phyloP scores from a whole-genome alignment of 2,888 invertebrate genomes.

The Hyppa rectilinea region DNA sequence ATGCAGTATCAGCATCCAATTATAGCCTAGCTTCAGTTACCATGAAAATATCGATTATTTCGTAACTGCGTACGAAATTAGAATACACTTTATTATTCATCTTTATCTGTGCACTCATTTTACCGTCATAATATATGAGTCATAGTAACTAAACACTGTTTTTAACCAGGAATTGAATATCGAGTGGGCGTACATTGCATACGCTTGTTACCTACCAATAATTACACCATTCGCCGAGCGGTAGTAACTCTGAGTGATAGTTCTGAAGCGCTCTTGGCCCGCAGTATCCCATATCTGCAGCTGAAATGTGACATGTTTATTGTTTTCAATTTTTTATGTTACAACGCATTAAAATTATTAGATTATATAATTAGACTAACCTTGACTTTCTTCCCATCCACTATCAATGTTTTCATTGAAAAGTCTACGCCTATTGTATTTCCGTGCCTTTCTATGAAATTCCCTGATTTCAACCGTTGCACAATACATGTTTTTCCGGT shows the following conservation, averaged over 20 bases:
- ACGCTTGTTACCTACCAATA: conserved; percentile 91
- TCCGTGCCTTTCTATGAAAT: conserved; percentile 98
- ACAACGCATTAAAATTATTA: conserved; percentile 62
- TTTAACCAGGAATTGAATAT: conserved; percentile 41
- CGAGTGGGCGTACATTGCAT: conserved; percentile 58
- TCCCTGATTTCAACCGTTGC: conserved; percentile 98
- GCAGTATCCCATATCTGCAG: conserved; percentile 99
- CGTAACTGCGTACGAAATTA: conserved; percentile 26
- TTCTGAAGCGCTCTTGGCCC: conserved; percentile 98
- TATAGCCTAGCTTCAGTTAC: conserved; percentile 19
- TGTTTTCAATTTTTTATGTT: conserved; percentile 11
- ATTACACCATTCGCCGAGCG: conserved; percentile 99
- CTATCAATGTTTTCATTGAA: conserved; percentile 98
- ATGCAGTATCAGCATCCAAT: conserved; percentile 17
- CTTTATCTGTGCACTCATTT: conserved; percentile 23
- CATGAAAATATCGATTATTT: conserved; percentile 56
- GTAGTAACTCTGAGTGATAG: conserved; percentile 99
- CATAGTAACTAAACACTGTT: conserved; percentile 33
- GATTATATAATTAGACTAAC: conserved; percentile 88
- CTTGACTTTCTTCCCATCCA: conserved; percentile 98
- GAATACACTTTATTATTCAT: conserved; percentile 17
- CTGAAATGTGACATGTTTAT: conserved; percentile 82
- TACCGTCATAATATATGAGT: conserved; percentile 46
- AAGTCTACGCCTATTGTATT: conserved; percentile 99
- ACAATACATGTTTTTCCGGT: conserved; percentile 98